Evolutionary conservation across 2,113 vertebrate species (phyloP).

Genomic region (Urocynchramus pylzowi): DNA sequence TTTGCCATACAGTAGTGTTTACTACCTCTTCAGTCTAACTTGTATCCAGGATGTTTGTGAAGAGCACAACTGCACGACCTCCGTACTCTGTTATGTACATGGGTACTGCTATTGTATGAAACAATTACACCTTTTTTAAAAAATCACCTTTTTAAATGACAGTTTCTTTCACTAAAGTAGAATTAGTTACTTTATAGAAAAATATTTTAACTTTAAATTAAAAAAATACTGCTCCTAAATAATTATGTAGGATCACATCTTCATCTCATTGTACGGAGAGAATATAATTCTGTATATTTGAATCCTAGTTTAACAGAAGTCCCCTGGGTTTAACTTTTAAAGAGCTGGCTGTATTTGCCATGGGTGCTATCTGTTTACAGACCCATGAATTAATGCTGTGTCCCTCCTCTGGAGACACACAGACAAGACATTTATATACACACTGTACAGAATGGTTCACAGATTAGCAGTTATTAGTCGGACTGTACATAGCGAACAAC

Average conservation of each 20-base stretch:
- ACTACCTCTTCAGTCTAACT: conserved; percentile 35
- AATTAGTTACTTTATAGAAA: conserved; percentile 64
- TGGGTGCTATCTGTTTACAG: conserved; percentile 65
- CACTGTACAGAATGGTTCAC: conserved; percentile 76
- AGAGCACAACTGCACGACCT: conserved; percentile 45
- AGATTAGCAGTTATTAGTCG: conserved; percentile 92
- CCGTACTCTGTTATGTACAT: conserved; percentile 66
- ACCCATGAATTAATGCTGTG: conserved; percentile 57
- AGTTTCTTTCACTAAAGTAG: conserved; percentile 54
- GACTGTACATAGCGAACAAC: conserved; percentile 84
- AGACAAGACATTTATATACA: conserved; percentile 73
- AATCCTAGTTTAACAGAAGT: conserved; percentile 58
- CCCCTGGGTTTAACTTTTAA: conserved; percentile 48
- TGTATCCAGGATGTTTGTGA: conserved; percentile 48
- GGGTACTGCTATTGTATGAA: conserved; percentile 55
- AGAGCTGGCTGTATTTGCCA: conserved; percentile 68
- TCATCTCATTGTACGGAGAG: conserved; percentile 33
- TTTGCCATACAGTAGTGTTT: conserved; percentile 34
- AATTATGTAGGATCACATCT: conserved; percentile 39
- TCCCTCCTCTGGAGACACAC: conserved; percentile 69
- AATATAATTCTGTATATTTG: conserved; percentile 60
- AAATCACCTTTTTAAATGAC: conserved; percentile 56
- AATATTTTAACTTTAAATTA: conserved; percentile 67
- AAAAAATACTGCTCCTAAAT: conserved; percentile 64
- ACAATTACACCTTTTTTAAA: conserved; percentile 60